phyloP scores from a whole-genome alignment of 2,797 vertebrate species.

The Varecia variegata region DNA sequence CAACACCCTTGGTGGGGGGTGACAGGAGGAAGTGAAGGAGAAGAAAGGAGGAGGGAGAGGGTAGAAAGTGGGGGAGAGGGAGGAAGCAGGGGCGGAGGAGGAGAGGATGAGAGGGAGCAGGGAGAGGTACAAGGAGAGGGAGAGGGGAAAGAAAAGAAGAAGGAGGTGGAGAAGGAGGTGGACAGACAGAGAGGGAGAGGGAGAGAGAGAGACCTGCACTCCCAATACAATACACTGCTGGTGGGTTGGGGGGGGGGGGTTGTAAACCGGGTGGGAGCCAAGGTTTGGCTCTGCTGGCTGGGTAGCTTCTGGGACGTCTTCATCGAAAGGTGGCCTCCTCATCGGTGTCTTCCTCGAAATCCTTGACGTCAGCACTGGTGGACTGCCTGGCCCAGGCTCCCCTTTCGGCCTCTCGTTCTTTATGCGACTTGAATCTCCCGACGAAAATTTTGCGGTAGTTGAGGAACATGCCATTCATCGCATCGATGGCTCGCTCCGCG shows the following conservation, averaged over 20 bases:
- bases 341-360: conserved; percentile 67
- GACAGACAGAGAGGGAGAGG: background rate
- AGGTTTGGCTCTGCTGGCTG: conserved; percentile 61
- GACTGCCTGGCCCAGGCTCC: conserved; percentile 74
- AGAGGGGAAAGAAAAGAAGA: rapidly evolving
- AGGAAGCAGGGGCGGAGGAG: rapidly evolving
- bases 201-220: conserved; percentile 50
- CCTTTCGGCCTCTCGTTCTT: conserved; percentile 72
- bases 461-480: conserved; percentile 76
- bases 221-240: conserved; percentile 72
- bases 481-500: conserved; percentile 72
- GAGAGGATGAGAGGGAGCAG: background rate
- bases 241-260: conserved; percentile 46
- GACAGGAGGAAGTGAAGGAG: too few relatives aligned
- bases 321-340: conserved; percentile 73
- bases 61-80: rapidly evolving
- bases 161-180: rapidly evolving
- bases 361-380: conserved; percentile 65
- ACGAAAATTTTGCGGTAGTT: conserved; percentile 79
- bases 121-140: rapidly evolving
- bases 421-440: conserved; percentile 75
- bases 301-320: conserved; percentile 36
- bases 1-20: background rate
- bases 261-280: conserved; percentile 74
- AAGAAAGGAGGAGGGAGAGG: too few relatives aligned